Percentiles rank a stretch among this genome's conserved stretches.
phyloP scores from a whole-genome alignment of 2,113 vertebrate species.

The Pelvicachromis taeniatus region DNA sequence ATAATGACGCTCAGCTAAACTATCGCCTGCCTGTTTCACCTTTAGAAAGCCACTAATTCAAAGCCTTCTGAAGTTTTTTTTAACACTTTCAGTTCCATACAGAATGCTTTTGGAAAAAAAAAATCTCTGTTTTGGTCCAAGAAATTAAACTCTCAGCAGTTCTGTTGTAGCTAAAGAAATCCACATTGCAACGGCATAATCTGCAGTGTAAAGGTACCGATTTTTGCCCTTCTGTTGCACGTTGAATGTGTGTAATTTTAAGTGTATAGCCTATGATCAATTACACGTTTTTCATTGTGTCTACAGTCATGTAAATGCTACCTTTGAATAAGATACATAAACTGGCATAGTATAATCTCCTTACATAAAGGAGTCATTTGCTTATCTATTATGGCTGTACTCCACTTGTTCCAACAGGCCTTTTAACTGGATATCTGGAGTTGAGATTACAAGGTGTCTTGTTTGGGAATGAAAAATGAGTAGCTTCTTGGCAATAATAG shows the following conservation, averaged over 20 bases:
- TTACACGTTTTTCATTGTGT: not conserved
- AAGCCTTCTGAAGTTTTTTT: not conserved
- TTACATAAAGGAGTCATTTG: slow-evolving; percentile 14
- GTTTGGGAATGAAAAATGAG: slow-evolving; percentile 49
- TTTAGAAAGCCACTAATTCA: not conserved
- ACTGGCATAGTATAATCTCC: slow-evolving; percentile 16
- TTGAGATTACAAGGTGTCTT: slow-evolving; percentile 43
- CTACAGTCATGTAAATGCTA: not conserved
- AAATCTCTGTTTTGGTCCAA: not conserved
- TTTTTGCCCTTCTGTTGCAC: not conserved
- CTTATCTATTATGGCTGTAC: slow-evolving; percentile 21
- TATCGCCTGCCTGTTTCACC: not conserved
- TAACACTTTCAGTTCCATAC: not conserved
- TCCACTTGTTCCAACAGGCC: slow-evolving; percentile 45
- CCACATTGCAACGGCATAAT: not conserved
- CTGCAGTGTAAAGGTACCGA: not conserved
- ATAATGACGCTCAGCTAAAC: not conserved
- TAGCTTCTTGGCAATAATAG: slow-evolving; percentile 46
- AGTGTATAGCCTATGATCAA: not conserved
- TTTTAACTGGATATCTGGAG: slow-evolving; percentile 47
- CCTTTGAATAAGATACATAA: slow-evolving; percentile 26
- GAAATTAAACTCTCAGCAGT: not conserved
- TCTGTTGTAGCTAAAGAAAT: not conserved
- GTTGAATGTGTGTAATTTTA: not conserved
- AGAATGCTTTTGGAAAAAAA: not conserved